phyloP scores from a whole-genome alignment of 2,888 invertebrate genomes.

The Diaprepes abbreviatus region DNA sequence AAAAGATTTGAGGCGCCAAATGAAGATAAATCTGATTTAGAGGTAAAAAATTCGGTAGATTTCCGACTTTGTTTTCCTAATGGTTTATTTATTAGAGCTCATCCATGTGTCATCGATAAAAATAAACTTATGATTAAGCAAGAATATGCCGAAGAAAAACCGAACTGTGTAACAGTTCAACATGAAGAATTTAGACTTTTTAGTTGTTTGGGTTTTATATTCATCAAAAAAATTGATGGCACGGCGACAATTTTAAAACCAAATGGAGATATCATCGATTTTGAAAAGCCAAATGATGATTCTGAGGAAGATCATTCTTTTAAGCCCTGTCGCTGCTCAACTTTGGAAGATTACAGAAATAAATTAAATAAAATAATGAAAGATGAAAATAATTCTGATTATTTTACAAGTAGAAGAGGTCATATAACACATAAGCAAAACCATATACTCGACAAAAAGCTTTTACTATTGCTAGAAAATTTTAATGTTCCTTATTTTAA shows the following conservation, averaged over 20 bases:
- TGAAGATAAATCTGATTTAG: neutral
- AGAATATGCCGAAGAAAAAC: slow-evolving; percentile 46
- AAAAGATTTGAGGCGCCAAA: slow-evolving; percentile 32
- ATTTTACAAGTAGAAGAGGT: slow-evolving; percentile 51
- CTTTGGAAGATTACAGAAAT: slow-evolving; percentile 52
- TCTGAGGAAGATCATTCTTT: slow-evolving; percentile 37
- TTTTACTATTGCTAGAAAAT: slow-evolving; percentile 45
- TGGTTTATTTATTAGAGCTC: slow-evolving; percentile 54
- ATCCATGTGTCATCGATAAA: slow-evolving; percentile 49
- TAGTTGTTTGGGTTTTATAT: slow-evolving; percentile 54
- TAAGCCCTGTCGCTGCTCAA: slow-evolving; percentile 50
- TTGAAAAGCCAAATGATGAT: slow-evolving; percentile 51
- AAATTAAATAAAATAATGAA: slow-evolving; percentile 49
- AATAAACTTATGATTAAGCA: slow-evolving; percentile 55
- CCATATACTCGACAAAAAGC: slow-evolving; percentile 46
- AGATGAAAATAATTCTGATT: slow-evolving; percentile 18
- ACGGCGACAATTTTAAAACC: slow-evolving; percentile 55
- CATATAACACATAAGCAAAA: slow-evolving; percentile 50
- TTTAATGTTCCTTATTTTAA: slow-evolving; percentile 55
- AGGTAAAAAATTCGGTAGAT: slow-evolving; percentile 40
- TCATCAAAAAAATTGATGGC: slow-evolving; percentile 57
- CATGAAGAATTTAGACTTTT: slow-evolving; percentile 58
- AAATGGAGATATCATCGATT: slow-evolving; percentile 56
- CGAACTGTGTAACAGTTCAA: slow-evolving; percentile 34
- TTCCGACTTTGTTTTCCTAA: slow-evolving; percentile 57